Evolutionary conservation across 2,113 vertebrate species (phyloP).

Genomic region (Antennarius striatus): DNA sequence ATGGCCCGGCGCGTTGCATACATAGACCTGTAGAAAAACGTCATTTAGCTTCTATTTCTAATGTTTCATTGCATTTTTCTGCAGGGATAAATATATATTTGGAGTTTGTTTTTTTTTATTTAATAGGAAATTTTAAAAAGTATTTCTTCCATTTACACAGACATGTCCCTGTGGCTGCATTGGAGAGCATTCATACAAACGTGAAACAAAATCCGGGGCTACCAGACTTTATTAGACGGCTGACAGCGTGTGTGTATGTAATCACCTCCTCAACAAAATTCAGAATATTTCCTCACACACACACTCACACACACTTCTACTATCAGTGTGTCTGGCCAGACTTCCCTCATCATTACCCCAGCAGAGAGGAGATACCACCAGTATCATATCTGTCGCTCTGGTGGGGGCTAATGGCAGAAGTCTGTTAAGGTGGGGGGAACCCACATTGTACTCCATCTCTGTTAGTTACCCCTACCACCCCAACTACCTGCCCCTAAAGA

Average conservation of each 20-base stretch:
- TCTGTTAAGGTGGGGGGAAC: slow-evolving; percentile 28
- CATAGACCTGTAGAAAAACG: neutral
- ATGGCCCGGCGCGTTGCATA: slow-evolving; percentile 32
- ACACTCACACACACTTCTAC: slow-evolving; percentile 21
- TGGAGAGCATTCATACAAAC: no score
- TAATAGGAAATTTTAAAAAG: no score
- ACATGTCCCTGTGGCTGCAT: no score
- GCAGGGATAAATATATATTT: no score
- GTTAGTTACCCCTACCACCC: slow-evolving; percentile 44
- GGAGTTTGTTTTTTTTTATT: no score
- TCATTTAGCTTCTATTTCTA: slow-evolving; percentile 19
- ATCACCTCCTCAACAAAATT: slow-evolving; percentile 56
- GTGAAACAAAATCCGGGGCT: no score
- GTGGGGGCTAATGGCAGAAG: slow-evolving; percentile 37
- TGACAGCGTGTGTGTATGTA: slow-evolving; percentile 52
- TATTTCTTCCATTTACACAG: no score
- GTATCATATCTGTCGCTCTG: slow-evolving; percentile 47
- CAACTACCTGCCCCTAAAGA: slow-evolving; percentile 40
- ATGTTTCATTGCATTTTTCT: slow-evolving; percentile 9
- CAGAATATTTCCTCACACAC: neutral
- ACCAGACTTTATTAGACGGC: no score
- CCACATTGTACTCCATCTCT: slow-evolving; percentile 56
- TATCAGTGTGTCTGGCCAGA: slow-evolving; percentile 57
- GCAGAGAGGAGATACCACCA: slow-evolving; percentile 55
- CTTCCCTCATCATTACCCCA: slow-evolving; percentile 66